Base-by-base conservation (phyloP, 1,140 invertebrate genomes). In the Venturia canescens region DNA sequence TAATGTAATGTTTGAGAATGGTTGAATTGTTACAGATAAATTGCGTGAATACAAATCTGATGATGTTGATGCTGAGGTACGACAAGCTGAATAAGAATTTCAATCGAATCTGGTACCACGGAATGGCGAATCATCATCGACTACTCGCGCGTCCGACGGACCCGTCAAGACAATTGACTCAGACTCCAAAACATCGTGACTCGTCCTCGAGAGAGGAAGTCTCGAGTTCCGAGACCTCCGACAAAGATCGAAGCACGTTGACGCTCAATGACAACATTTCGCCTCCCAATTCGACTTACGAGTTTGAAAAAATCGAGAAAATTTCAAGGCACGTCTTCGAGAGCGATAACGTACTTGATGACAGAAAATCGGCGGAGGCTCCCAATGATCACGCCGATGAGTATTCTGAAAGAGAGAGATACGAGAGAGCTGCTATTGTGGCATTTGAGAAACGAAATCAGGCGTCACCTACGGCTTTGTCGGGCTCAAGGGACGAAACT, bases 1-100 rank as follows among this genome's bases (percentile, higher is more conserved):
- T n/a, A n/a, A n/a, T n/a, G n/a, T n/a, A n/a, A n/a, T n/a, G n/a
- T n/a, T n/a, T n/a, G n/a, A n/a, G n/a, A n/a, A n/a, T n/a, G n/a
- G n/a, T n/a, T n/a, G 13, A 44, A 44, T 44, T n/a, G 44, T 85
- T 86, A 29, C 78, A 90, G 89, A 81, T 89, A 79, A 84, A 86
- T 26, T 84, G 82, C 23, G 80, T 86, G 57, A 87, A 86, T 53
- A 60, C 80, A 23, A 88, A 87, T 77, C 21, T 87, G 34, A 76
- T 83, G 21, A 72, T 86, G 38, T 48, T 87, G 29, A 86, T 84
- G 83, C 74, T 85, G 34, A 86, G 84, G 66, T 87, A 86, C 44
- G 87, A 88, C n/a, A 84, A 74, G 69, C 29, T 87, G 27, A 86
- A 84, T 27, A 82, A 78, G 76, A 84, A 80, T 72, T 80, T 86